Conservation (phyloP, 2,888 invertebrate species). For the Pardosa pseudoannulata region DNA sequence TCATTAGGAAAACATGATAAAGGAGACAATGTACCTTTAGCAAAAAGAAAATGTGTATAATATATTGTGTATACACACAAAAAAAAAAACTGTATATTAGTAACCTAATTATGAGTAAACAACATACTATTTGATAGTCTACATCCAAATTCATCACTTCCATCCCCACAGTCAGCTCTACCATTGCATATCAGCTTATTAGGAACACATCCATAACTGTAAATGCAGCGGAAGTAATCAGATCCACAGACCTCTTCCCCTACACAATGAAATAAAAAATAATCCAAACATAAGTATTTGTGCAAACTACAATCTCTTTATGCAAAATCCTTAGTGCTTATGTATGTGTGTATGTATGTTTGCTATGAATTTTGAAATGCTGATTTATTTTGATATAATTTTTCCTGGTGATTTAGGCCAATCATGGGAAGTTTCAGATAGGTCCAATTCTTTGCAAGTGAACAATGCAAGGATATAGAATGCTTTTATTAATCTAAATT, state of each 20-base stretch:
- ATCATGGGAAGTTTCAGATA: no score
- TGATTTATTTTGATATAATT: no score
- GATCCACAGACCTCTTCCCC: constrained; percentile 69
- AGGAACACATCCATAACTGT: constrained; percentile 83
- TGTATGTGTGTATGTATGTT: no score
- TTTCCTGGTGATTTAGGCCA: no score
- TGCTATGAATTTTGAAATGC: no score
- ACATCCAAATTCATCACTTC: constrained; percentile 75
- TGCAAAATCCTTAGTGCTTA: no score
- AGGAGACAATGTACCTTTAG: constrained; percentile 30
- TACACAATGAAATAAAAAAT: neutral
- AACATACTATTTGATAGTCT: constrained; percentile 39
- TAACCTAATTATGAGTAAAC: neutral
- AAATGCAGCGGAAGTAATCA: constrained; percentile 81
- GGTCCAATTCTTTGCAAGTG: no score
- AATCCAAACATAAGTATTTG: no score
- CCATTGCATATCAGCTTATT: constrained; percentile 79
- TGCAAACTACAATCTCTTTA: no score
- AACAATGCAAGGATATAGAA: no score
- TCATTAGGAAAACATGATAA: constrained; percentile 74
- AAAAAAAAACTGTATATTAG: neutral
- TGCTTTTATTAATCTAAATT: no score
- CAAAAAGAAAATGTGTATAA: no score
- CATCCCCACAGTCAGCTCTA: constrained; percentile 74
- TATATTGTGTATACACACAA: neutral